A percentile compares a stretch with the other conserved stretches of the same genome.
Evolutionary conservation across 1,140 invertebrate genomes (phyloP).

Genomic region (Drosophila repletoides): DNA sequence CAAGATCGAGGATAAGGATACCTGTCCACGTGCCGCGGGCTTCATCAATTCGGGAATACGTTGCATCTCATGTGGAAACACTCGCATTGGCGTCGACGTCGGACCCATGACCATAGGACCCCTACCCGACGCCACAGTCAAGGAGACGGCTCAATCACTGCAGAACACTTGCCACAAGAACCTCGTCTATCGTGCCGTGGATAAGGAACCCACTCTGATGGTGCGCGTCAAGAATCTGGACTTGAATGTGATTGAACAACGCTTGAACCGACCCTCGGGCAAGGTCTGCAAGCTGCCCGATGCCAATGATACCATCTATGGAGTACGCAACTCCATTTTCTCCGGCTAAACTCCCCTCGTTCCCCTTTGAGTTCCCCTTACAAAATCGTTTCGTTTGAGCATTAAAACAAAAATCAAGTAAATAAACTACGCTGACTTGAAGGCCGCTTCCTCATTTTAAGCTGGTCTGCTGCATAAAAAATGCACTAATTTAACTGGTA

Average conservation of each 20-base stretch:
- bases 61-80: slow-evolving; percentile 60
- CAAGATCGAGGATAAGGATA: slow-evolving; percentile 49
- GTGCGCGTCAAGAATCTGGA: slow-evolving; percentile 61
- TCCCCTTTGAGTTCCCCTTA: not conserved
- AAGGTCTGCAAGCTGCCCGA: slow-evolving; percentile 68
- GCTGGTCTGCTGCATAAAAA: slow-evolving; percentile 57
- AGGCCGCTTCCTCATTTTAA: too few relatives aligned
- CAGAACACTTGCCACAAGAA: slow-evolving; percentile 34
- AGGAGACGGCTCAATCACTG: not conserved
- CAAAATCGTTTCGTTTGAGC: slow-evolving; percentile 56
- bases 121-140: slow-evolving; percentile 35
- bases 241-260: slow-evolving; percentile 44
- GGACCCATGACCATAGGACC: slow-evolving; percentile 40
- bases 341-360: not conserved
- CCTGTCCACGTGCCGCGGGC: slow-evolving; percentile 63
- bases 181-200: slow-evolving; percentile 38
- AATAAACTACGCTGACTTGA: slow-evolving; percentile 7
- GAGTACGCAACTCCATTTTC: slow-evolving; percentile 48
- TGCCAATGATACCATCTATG: slow-evolving; percentile 65
- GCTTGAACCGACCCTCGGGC: slow-evolving; percentile 42
- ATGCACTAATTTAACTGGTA: slow-evolving; percentile 76
- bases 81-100: slow-evolving; percentile 51
- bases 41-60: slow-evolving; percentile 48
- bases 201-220: slow-evolving; percentile 62
- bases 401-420: slow-evolving; percentile 36